These are phyloP conservation scores for Taurulus bubalis DNA, from an alignment of 2,113 vertebrate species.

Conservation along the genomic window DNA sequence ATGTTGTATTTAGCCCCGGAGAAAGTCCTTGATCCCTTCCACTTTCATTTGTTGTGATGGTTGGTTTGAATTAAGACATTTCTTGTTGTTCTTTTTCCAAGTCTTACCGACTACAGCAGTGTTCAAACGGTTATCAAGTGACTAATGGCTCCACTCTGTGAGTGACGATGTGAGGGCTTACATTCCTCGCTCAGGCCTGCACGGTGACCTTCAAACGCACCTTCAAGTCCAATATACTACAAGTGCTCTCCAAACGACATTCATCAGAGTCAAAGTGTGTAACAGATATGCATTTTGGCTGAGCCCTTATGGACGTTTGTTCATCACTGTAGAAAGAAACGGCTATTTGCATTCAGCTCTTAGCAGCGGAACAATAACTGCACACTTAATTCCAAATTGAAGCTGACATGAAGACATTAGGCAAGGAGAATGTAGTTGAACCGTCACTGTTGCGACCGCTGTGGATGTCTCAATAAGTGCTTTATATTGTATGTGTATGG, in stretches of 20 bases:
- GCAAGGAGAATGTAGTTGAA: slow-evolving; percentile 77
- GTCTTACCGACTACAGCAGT: slow-evolving; percentile 54
- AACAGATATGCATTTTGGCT: slow-evolving; percentile 41
- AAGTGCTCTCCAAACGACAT: slow-evolving; percentile 51
- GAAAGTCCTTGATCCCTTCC: slow-evolving; percentile 63
- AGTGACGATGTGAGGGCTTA: slow-evolving; percentile 61
- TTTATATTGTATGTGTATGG: slow-evolving; percentile 73
- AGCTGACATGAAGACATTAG: slow-evolving; percentile 66
- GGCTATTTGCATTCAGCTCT: slow-evolving; percentile 59
- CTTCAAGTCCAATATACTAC: slow-evolving; percentile 51
- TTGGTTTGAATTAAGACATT: slow-evolving; percentile 78
- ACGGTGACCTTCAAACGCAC: slow-evolving; percentile 58
- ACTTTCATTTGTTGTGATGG: slow-evolving; percentile 78
- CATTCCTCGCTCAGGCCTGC: slow-evolving; percentile 39
- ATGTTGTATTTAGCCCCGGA: slow-evolving; percentile 60
- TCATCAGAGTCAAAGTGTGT: slow-evolving; percentile 33
- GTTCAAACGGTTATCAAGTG: slow-evolving; percentile 48
- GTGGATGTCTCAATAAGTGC: slow-evolving; percentile 83
- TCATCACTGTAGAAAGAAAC: slow-evolving; percentile 39
- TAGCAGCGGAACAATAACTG: slow-evolving; percentile 55
- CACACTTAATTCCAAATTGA: slow-evolving; percentile 67
- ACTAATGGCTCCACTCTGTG: slow-evolving; percentile 63
- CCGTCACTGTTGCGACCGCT: slow-evolving; percentile 71
- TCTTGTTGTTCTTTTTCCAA: slow-evolving; percentile 67
- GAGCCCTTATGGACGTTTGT: slow-evolving; percentile 43